These are phyloP conservation scores for Seira ritae DNA, from an alignment of 2,888 invertebrate genomes.

Conservation along the genomic window DNA sequence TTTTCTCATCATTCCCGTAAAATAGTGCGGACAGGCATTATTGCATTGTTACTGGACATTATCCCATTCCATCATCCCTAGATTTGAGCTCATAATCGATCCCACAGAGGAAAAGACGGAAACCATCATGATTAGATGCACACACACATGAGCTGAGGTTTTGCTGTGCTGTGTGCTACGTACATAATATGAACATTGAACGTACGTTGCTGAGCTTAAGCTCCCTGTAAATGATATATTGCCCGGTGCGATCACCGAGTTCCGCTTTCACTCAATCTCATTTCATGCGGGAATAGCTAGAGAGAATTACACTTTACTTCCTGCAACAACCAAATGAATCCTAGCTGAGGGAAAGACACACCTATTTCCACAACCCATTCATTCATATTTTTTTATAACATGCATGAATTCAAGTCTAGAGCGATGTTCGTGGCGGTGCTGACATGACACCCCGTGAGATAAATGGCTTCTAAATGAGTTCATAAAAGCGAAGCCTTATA, in stretches of 20 bases:
- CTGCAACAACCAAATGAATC: slow-evolving; percentile 15
- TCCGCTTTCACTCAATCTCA: slow-evolving; percentile 58
- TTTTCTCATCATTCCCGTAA: no score
- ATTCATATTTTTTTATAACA: slow-evolving; percentile 48
- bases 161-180: no score
- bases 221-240: slow-evolving; percentile 43
- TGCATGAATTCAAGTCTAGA: not conserved
- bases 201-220: not conserved
- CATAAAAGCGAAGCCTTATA: slow-evolving; percentile 34
- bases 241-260: slow-evolving; percentile 45
- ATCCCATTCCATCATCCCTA: not conserved
- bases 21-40: no score
- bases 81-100: not conserved
- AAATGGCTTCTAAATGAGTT: slow-evolving; percentile 56
- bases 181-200: no score
- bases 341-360: slow-evolving; percentile 30
- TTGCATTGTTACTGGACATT: no score
- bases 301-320: not conserved
- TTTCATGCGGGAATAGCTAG: slow-evolving; percentile 45
- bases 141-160: slow-evolving; percentile 28
- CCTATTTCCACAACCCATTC: slow-evolving; percentile 42
- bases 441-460: slow-evolving; percentile 56
- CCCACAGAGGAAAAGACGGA: slow-evolving; percentile 1
- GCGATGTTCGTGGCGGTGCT: slow-evolving; percentile 19
- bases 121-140: slow-evolving; percentile 46